Conservation (phyloP, 2,113 vertebrate species). For the Erinaceus europaeus region DNA sequence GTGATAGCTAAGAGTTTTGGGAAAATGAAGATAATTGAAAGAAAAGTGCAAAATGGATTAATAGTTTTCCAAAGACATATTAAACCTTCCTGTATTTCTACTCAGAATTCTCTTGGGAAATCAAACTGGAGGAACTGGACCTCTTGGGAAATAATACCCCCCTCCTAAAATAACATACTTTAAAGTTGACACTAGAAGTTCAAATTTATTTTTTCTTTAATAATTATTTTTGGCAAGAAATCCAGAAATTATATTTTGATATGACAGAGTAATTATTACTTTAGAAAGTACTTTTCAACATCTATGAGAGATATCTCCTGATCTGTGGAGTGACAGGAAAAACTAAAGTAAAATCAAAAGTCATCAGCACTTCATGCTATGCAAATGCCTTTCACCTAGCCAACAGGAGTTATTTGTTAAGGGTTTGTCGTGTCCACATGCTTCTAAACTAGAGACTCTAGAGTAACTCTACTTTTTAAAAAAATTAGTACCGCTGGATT, state of each 20-base stretch:
- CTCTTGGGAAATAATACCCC: conserved; percentile 60
- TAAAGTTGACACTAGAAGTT: conserved; percentile 67
- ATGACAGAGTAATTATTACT: conserved; percentile 37
- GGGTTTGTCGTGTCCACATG: neutral
- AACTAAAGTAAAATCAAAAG: neutral
- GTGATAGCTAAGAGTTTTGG: conserved; percentile 24
- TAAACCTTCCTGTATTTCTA: conserved; percentile 61
- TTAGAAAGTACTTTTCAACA: conserved; percentile 49
- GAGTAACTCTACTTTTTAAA: neutral
- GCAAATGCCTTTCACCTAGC: neutral
- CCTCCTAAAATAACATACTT: conserved; percentile 50
- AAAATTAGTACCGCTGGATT: no score
- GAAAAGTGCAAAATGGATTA: conserved; percentile 59
- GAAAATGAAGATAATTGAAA: conserved; percentile 59
- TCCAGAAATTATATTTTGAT: conserved; percentile 54
- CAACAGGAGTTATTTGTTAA: neutral
- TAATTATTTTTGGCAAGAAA: conserved; percentile 67
- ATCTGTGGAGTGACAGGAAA: neutral
- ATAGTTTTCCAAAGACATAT: conserved; percentile 58
- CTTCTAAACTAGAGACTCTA: neutral
- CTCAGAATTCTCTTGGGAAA: conserved; percentile 61
- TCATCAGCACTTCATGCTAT: neutral
- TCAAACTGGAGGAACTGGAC: conserved; percentile 45
- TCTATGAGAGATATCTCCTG: neutral
- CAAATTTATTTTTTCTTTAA: conserved; percentile 62